These are phyloP conservation scores for Tachina lurida DNA, from an alignment of 2,888 invertebrate species.

Conservation along the genomic window DNA sequence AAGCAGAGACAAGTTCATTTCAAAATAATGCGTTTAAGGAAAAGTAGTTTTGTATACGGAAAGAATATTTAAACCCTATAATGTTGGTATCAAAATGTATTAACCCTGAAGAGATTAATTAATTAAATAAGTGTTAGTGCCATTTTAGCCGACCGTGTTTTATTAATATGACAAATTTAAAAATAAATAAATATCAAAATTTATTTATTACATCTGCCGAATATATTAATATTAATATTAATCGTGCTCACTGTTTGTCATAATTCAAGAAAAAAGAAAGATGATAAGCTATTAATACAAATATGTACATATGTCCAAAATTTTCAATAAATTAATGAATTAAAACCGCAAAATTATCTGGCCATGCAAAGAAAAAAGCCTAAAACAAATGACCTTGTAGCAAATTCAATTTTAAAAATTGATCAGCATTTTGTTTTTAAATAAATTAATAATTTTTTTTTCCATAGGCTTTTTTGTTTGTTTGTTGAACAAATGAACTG, in stretches of 20 bases:
- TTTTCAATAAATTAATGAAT: not conserved
- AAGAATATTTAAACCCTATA: too few species aligned
- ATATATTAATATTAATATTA: not conserved
- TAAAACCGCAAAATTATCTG: slow-evolving; percentile 28
- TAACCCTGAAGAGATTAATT: too few species aligned
- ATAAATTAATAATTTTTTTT: not conserved
- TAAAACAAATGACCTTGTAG: slow-evolving; percentile 19
- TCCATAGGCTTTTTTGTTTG: not conserved
- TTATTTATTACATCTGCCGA: not conserved
- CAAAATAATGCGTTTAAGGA: too few species aligned
- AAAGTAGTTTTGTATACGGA: too few species aligned
- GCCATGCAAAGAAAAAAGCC: not conserved
- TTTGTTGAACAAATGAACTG: slow-evolving; percentile 4
- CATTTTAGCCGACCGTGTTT: too few species aligned
- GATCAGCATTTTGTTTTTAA: slow-evolving; percentile 17
- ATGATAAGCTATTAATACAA: not conserved
- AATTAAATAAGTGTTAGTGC: too few species aligned
- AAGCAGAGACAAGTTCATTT: too few species aligned
- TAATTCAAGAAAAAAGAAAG: not conserved
- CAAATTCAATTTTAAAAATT: slow-evolving; percentile 37
- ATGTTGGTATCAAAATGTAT: too few species aligned
- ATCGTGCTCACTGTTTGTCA: not conserved
- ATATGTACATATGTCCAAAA: too few species aligned
- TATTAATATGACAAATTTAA: too few species aligned
- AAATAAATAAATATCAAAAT: not conserved